A percentile compares a stretch with the other conserved stretches of the same genome.
phyloP scores from a whole-genome alignment of 2,888 invertebrate genomes.

The Pollenia angustigena region DNA sequence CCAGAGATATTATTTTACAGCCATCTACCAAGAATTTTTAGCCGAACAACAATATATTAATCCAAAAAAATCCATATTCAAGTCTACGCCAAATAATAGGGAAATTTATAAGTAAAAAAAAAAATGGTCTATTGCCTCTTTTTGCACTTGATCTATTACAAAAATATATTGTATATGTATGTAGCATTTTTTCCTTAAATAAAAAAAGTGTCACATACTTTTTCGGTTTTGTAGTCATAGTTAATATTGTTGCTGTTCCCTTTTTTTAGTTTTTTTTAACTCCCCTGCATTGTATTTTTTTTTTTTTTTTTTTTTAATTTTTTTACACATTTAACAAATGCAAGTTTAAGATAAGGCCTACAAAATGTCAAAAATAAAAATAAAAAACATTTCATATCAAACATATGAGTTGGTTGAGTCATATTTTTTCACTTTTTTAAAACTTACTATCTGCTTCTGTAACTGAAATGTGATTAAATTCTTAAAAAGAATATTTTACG shows the following conservation, averaged over 20 bases:
- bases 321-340: slow-evolving; percentile 49
- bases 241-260: slow-evolving; percentile 48
- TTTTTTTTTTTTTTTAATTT: slow-evolving; percentile 9
- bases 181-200: not conserved
- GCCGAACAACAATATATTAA: too few relatives aligned
- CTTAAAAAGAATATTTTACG: slow-evolving; percentile 40
- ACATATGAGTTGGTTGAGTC: slow-evolving; percentile 37
- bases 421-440: not conserved
- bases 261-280: slow-evolving; percentile 6
- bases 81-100: not conserved
- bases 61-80: too few relatives aligned
- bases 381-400: not conserved
- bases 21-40: too few relatives aligned
- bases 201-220: slow-evolving; percentile 62
- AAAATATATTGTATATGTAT: not conserved
- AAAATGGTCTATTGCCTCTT: slow-evolving; percentile 15
- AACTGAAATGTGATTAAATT: slow-evolving; percentile 50
- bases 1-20: too few relatives aligned
- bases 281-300: slow-evolving; percentile 2
- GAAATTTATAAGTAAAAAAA: not conserved
- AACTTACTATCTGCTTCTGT: slow-evolving; percentile 6
- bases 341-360: slow-evolving; percentile 72
- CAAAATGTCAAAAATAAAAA: slow-evolving; percentile 57
- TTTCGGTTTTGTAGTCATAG: slow-evolving; percentile 57
- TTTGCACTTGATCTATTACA: not conserved